Evolutionary conservation across 2,888 invertebrate genomes (phyloP), one percentile per base, ranked within the genome.

Genomic region (Pyrrhosoma nymphula): DNA sequence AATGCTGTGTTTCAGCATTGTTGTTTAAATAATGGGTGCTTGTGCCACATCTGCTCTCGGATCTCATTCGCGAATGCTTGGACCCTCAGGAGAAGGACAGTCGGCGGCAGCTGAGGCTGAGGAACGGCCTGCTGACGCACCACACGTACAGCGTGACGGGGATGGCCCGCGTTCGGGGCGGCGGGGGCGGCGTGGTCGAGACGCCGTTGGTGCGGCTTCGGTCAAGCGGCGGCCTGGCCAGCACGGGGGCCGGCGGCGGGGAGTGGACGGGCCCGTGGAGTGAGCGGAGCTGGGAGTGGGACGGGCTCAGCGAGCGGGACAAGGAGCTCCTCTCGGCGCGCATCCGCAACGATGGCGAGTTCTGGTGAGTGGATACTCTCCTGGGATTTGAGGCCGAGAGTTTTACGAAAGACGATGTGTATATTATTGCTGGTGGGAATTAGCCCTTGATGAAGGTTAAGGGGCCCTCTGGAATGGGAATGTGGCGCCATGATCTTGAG

Each of bases 181-280:
- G 96, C 88, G 96, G 96, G 26, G 56, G 90, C 96, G 26, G 90
- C 23, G 60, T 97, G 95, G 97, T 97, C 6, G 98, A 97, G 96
- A 97, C 97, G 56, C 97, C 97, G 90, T 96, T 98, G 95, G 98
- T 98, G 95, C 97, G 98, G 95, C 97, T 98, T 96, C 97, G 98
- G 95, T 98, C 98, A 96, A 98, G 98, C 0, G 98, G 98, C 97
- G 98, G 98, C 6, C 14, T 93, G 47, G 63, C 69, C 23, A 93
- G 69, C n/a, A 69, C 93, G 30, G 93, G 93, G 35, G 75, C 93
- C 39, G 93, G 93, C 18, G 97, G 97, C 95, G 98, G 98, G 0
- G 98, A 98, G 96, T 98, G 98, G 98, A 97, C 97, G 88, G 98
- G 98, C 56, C 97, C 98, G 0, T 98, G 98, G 98, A 97, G 98